Base-by-base conservation (phyloP, 2,888 invertebrate species). In the Leptopilina drosophilae region DNA sequence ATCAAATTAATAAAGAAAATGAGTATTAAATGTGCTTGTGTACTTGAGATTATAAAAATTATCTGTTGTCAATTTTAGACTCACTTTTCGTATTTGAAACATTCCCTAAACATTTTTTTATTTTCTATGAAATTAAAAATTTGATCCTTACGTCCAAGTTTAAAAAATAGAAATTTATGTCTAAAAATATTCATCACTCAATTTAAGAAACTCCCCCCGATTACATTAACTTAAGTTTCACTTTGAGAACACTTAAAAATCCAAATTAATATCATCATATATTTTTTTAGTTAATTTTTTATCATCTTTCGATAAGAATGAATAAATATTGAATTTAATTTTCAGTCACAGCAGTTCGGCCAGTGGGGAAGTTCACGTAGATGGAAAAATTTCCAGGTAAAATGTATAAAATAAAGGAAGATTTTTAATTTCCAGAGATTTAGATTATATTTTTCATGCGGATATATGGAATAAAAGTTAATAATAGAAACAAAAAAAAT, bases 361-460 rank as follows among this genome's bases (percentile, higher is more conserved):
- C 11, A 83, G 83, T 77, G 85, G 84, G 4, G 84, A 85, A 62
- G 79, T 85, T 77, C 84, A 85, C 14, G 82, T 82, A 0, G 84
- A 84, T 79, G 84, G 84, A 49, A 85, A 84, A 81, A 81, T 85
- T 62, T 75, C 84, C 1, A 84, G 82, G 84, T 85, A 78, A 80
- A 76, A 78, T 42, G 20, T 8, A 20, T 2, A 15, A 59, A n/a
- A 5, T 1, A 12, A 56, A 20, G 20, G 20, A 56, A 42, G 42
- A 42, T 42, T 42, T 33, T 42, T 42, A 42, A 59, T 59, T n/a
- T 59, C 7, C 15, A n/a, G 7, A 8, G 42, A 42, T 59, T n/a
- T 59, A 15, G 15, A 33, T 33, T 33, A 33, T 15, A 7, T 59
- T 15, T 59, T 15, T n/a, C n/a, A 15, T 15, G n/a, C 5, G 1